These are phyloP conservation scores for Patella caerulea DNA, from an alignment of 2,888 invertebrate genomes.

Conservation along the genomic window DNA sequence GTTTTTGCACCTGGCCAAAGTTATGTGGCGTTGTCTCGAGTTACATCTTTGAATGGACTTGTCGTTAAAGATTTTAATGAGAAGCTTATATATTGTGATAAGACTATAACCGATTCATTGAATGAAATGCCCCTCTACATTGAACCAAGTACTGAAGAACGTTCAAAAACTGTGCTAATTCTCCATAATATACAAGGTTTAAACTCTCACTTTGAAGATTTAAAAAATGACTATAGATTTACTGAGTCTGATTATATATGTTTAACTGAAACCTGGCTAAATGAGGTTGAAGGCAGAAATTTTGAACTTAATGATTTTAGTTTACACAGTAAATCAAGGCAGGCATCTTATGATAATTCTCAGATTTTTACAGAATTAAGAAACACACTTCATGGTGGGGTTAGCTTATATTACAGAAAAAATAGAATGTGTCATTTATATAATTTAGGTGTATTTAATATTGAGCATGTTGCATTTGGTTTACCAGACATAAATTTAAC, in stretches of 20 bases:
- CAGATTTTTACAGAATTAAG: not conserved
- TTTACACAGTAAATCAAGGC: constrained; percentile 19
- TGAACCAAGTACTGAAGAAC: not conserved
- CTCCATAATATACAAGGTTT: constrained; percentile 29
- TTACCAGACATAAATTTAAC: no score
- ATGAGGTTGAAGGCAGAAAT: not conserved
- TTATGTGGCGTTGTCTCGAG: constrained; percentile 34
- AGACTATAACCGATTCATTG: constrained; percentile 12
- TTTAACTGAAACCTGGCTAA: constrained; percentile 30
- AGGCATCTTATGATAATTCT: constrained; percentile 10
- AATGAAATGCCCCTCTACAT: constrained; percentile 17
- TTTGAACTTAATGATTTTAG: constrained; percentile 19
- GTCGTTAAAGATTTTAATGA: constrained; percentile 22
- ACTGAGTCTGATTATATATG: constrained; percentile 21
- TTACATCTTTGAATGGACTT: constrained; percentile 27
- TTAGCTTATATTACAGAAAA: constrained; percentile 11
- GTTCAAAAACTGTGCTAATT: constrained; percentile 4
- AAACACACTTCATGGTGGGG: constrained; percentile 24
- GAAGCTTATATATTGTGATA: constrained; percentile 24
- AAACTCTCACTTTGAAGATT: constrained; percentile 18
- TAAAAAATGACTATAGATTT: constrained; percentile 16
- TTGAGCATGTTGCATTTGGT: no score
- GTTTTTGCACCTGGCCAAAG: constrained; percentile 29
- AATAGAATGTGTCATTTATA: no score
- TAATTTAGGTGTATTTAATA: no score